Evolutionary conservation across 2,113 vertebrate species (phyloP).

Genomic region (Pachycephala philippinensis): DNA sequence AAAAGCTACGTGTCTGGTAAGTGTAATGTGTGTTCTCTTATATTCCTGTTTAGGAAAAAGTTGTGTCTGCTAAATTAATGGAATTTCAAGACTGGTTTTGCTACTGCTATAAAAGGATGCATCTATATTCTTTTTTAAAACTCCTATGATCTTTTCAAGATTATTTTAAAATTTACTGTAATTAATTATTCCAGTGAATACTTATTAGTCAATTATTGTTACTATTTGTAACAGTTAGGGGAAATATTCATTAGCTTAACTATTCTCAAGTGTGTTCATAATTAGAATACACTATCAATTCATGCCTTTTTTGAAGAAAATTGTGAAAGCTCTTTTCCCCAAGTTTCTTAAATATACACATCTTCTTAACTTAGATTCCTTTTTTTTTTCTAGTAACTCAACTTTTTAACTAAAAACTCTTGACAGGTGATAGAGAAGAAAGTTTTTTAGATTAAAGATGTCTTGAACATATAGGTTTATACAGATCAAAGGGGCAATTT

Average conservation of each 20-base stretch:
- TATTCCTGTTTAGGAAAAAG: background rate
- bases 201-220: background rate
- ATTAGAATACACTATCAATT: background rate
- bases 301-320: background rate
- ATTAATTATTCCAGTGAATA: background rate
- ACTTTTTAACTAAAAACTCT: background rate
- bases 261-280: background rate
- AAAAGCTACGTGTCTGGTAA: background rate
- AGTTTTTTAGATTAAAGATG: background rate
- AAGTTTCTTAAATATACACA: background rate
- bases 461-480: background rate
- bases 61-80: background rate
- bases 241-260: background rate
- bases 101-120: background rate
- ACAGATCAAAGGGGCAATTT: background rate
- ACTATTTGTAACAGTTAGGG: background rate
- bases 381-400: background rate
- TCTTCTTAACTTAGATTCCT: background rate
- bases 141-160: background rate
- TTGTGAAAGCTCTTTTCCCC: background rate
- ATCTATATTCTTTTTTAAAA: background rate
- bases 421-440: background rate
- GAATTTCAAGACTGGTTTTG: background rate
- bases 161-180: background rate
- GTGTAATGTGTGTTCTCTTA: background rate